phyloP scores from a whole-genome alignment of 2,113 vertebrate genomes.

The Spilogale gracilis region DNA sequence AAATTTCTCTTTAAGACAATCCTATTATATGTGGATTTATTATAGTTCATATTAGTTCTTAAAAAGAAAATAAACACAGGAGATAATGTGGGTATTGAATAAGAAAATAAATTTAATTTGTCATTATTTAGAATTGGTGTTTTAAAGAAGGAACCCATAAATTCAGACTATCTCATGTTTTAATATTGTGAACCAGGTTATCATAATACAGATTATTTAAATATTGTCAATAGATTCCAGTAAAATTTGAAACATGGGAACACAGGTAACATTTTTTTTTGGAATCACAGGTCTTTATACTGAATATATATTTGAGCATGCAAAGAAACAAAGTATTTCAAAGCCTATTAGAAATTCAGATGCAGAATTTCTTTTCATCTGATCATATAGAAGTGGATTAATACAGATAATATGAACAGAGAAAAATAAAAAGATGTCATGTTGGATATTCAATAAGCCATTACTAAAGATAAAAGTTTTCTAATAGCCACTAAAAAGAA shows the following conservation, averaged over 20 bases:
- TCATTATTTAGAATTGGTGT: slow-evolving; percentile 59
- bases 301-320: slow-evolving; percentile 56
- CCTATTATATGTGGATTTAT: slow-evolving; percentile 65
- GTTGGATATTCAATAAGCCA: slow-evolving; percentile 86
- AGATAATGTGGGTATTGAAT: slow-evolving; percentile 63
- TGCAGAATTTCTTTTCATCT: slow-evolving; percentile 80
- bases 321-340: slow-evolving; percentile 76
- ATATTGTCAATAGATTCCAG: slow-evolving; percentile 51
- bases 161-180: slow-evolving; percentile 1
- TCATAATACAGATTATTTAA: slow-evolving; percentile 65
- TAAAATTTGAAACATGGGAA: slow-evolving; percentile 64
- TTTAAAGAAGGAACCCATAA: slow-evolving; percentile 52
- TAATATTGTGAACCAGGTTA: slow-evolving; percentile 10
- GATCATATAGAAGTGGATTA: slow-evolving; percentile 81
- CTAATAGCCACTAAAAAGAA: slow-evolving; percentile 88
- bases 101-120: slow-evolving; percentile 71
- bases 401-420: slow-evolving; percentile 84
- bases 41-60: slow-evolving; percentile 62
- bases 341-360: slow-evolving; percentile 82
- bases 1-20: slow-evolving; percentile 63
- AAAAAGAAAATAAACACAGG: slow-evolving; percentile 73
- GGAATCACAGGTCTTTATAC: slow-evolving; percentile 57
- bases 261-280: slow-evolving; percentile 58
- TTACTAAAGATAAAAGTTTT: slow-evolving; percentile 90
- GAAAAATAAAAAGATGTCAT: slow-evolving; percentile 85